These are phyloP conservation scores for Cephus rjabovi DNA, from an alignment of 2,888 invertebrate genomes.

Conservation along the genomic window DNA sequence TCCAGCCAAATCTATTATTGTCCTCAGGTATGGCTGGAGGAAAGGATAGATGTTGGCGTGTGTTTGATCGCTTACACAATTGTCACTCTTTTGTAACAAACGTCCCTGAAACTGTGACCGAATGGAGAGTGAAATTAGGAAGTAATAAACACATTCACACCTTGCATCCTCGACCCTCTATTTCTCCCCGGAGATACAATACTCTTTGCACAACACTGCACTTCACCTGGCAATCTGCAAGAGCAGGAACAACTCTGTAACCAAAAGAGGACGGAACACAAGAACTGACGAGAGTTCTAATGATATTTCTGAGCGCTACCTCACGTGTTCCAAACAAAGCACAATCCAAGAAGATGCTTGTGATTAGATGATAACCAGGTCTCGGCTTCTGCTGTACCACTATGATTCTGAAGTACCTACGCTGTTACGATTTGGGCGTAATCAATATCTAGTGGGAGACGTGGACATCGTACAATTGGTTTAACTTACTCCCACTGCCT, in stretches of 20 bases:
- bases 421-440: neutral
- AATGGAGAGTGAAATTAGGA: neutral
- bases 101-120: neutral
- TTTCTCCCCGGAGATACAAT: slow-evolving; percentile 12
- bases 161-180: slow-evolving; percentile 26
- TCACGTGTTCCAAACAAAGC: neutral
- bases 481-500: neutral
- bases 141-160: slow-evolving; percentile 24
- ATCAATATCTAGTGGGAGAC: neutral
- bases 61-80: slow-evolving; percentile 7
- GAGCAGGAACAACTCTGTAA: slow-evolving; percentile 22
- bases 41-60: slow-evolving; percentile 32
- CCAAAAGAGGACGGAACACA: neutral
- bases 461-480: neutral
- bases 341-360: neutral
- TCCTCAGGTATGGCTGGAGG: slow-evolving; percentile 65
- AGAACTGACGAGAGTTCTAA: neutral
- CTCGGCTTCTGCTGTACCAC: neutral
- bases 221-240: slow-evolving; percentile 40
- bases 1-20: slow-evolving; percentile 68
- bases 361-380: neutral
- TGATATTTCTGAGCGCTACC: neutral
- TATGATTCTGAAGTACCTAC: neutral
- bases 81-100: neutral
- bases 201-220: slow-evolving; percentile 35